A percentile compares a stretch with the other conserved stretches of the same genome.
These are phyloP conservation scores for Formica aserva DNA, from an alignment of 2,888 invertebrate genomes.

Conservation along the genomic window DNA sequence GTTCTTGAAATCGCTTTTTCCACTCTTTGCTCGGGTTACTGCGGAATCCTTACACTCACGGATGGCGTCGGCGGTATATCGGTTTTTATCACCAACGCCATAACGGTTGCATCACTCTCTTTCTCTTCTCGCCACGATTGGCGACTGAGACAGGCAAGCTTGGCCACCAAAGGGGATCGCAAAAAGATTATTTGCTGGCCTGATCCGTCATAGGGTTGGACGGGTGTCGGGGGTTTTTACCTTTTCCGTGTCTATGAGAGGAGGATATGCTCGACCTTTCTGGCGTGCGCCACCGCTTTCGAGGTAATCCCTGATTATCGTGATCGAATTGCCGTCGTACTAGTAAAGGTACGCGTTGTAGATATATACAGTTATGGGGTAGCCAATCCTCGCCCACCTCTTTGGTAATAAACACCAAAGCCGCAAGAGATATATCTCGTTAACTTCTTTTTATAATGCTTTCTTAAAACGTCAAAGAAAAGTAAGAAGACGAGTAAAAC, in stretches of 20 bases:
- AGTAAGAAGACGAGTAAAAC: not conserved
- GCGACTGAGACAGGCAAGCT: slow-evolving; percentile 57
- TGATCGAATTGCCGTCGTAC: slow-evolving; percentile 80
- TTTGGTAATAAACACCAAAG: slow-evolving; percentile 52
- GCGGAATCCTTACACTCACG: slow-evolving; percentile 56
- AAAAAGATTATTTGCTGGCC: slow-evolving; percentile 76
- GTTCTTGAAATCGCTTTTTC: slow-evolving; percentile 38
- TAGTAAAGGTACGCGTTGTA: slow-evolving; percentile 58
- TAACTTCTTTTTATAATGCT: slow-evolving; percentile 6
- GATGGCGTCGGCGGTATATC: slow-evolving; percentile 43
- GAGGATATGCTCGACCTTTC: slow-evolving; percentile 65
- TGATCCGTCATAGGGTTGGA: slow-evolving; percentile 77
- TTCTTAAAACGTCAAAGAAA: not conserved
- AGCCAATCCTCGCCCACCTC: slow-evolving; percentile 59
- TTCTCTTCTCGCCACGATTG: slow-evolving; percentile 49
- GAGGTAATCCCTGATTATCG: slow-evolving; percentile 83
- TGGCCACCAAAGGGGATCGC: slow-evolving; percentile 67
- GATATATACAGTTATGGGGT: slow-evolving; percentile 45
- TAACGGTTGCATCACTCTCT: slow-evolving; percentile 59
- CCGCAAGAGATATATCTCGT: not conserved
- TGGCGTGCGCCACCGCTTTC: slow-evolving; percentile 48
- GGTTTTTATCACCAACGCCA: slow-evolving; percentile 69
- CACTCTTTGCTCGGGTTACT: slow-evolving; percentile 34
- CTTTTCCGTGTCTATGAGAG: slow-evolving; percentile 66
- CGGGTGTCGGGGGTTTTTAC: slow-evolving; percentile 76